Evolutionary conservation across 2,888 invertebrate genomes (phyloP), one percentile per base, ranked within the genome.

Genomic region (Tachina fera): DNA sequence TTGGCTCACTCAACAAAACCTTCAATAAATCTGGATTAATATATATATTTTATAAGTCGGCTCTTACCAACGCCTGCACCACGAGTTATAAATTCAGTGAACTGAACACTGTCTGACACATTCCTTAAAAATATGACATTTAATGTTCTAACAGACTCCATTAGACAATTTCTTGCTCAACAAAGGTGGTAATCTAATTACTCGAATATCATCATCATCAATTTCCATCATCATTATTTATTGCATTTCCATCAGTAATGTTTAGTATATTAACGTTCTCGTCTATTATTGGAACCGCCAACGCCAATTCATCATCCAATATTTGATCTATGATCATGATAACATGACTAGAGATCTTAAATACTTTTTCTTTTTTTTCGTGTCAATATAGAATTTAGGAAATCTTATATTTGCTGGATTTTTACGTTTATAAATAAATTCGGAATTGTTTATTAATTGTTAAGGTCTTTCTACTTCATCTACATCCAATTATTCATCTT

Each of bases 11-110:
- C 5, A n/a, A n/a, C n/a, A n/a, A n/a, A n/a, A n/a, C n/a, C n/a
- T n/a, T n/a, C n/a, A n/a, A n/a, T n/a, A n/a, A n/a, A n/a, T n/a
- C n/a, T n/a, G n/a, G 81, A 68, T 13, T 81, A 75, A 49, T 81
- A 81, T n/a, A 81, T 81, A 3, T 70, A 19, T 53, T 41, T 61
- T 16, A 82, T 82, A 3, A 75, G 45, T 10, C 56, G 39, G 13
- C 82, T 82, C 41, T 82, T 82, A 0, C 74, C 75, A n/a, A 87
- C 87, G 4, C 83, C 84, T 14, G 83, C 80, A 11, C 85, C 87
- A 1, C 87, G 74, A 49, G 85, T 85, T 5, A 83, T 70, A 78
- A 82, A 87, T 14, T 31, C 31, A 6, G 31, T 31, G 31, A 31
- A 31, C 1, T 31, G 31, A 31, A 1, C 31, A 13, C 72, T 72